Evolutionary conservation across 2,113 vertebrate genomes (phyloP).

Genomic region (Erinaceus europaeus): DNA sequence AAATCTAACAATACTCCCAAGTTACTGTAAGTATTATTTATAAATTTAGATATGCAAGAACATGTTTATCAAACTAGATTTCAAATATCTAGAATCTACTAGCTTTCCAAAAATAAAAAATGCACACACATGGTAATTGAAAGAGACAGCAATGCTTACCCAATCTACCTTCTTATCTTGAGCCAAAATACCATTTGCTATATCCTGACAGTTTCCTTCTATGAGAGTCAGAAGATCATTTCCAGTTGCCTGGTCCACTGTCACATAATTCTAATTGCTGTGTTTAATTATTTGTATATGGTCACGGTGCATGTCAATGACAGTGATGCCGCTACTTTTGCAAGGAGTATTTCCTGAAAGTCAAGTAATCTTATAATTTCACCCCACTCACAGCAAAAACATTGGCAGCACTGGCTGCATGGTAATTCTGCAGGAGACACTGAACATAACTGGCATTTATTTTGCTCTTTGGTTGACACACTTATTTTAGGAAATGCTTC

Average conservation of each 20-base stretch:
- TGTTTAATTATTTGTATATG: background rate
- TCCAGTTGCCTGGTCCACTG: background rate
- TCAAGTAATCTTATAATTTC: background rate
- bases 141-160: background rate
- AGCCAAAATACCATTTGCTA: background rate
- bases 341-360: background rate
- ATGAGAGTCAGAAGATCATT: background rate
- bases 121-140: background rate
- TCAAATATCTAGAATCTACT: slow-evolving; percentile 1
- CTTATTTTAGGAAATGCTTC: slow-evolving; percentile 54
- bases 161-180: background rate
- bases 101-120: background rate
- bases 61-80: background rate
- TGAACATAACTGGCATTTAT: slow-evolving; percentile 9
- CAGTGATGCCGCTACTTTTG: background rate
- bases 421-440: slow-evolving; percentile 41
- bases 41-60: background rate
- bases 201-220: background rate
- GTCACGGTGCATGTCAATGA: background rate
- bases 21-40: background rate
- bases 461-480: slow-evolving; percentile 37
- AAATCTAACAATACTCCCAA: no score
- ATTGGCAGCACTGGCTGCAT: background rate
- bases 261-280: background rate
- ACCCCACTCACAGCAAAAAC: background rate